A percentile compares a stretch with the other conserved stretches of the same genome.
These are phyloP conservation scores for Pedetes capensis DNA, from an alignment of 2,113 vertebrate species.

Conservation along the genomic window DNA sequence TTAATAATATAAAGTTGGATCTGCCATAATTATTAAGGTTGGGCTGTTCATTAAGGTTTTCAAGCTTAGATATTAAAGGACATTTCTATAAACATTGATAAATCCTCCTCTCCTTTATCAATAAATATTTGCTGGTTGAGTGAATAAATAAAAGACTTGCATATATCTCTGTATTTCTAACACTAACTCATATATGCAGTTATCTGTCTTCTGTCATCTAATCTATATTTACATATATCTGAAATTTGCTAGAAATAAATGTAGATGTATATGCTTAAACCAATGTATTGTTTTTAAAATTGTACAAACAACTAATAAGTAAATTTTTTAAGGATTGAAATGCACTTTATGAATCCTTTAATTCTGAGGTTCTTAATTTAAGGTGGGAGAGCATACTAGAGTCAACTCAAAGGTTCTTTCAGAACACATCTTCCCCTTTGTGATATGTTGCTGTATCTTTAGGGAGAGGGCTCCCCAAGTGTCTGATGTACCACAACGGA, in stretches of 20 bases:
- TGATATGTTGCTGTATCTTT: not conserved
- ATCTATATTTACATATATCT: not conserved
- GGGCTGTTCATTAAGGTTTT: not conserved
- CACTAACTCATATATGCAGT: not conserved
- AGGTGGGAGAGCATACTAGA: not conserved
- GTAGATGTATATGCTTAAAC: not conserved
- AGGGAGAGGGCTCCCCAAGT: not conserved
- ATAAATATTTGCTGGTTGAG: not conserved
- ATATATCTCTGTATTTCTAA: not conserved
- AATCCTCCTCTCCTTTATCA: not conserved
- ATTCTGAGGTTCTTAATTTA: not conserved
- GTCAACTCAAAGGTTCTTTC: not conserved
- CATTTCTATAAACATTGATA: not conserved
- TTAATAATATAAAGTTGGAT: not conserved
- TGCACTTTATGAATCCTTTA: not conserved
- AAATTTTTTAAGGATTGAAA: not conserved
- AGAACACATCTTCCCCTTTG: accelerated
- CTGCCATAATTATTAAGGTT: not conserved
- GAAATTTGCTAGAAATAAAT: not conserved
- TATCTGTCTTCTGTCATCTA: not conserved
- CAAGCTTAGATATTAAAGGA: not conserved
- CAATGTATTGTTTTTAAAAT: not conserved
- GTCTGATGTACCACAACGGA: not conserved
- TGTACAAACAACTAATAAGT: not conserved
- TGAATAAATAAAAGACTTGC: not conserved